Evolutionary conservation across 2,888 invertebrate species (phyloP).

Genomic region (Tenthredo scrophulariae): DNA sequence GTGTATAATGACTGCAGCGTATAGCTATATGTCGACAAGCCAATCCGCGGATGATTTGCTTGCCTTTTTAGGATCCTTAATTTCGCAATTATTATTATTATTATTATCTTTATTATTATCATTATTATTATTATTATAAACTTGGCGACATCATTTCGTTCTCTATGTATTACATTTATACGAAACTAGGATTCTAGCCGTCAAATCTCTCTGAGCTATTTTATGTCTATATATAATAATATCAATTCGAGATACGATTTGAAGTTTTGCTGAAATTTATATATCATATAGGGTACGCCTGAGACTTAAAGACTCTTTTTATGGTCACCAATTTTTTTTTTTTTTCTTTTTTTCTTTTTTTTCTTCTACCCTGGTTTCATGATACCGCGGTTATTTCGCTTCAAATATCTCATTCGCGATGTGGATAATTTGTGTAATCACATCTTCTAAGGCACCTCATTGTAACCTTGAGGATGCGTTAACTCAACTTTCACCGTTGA

Average conservation of each 20-base stretch:
- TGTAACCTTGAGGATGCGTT: conserved; percentile 70
- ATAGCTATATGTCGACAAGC: too few relatives aligned
- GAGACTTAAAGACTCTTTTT: too few relatives aligned
- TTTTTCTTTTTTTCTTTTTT: background rate
- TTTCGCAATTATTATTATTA: conserved; percentile 18
- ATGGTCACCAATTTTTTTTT: background rate
- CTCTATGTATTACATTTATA: background rate
- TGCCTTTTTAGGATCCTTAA: conserved; percentile 34
- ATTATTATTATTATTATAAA: background rate
- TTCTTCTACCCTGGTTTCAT: background rate
- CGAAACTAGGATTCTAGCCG: background rate
- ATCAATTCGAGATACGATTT: background rate
- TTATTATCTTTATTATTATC: background rate
- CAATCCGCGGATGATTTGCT: background rate
- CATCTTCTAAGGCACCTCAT: conserved; percentile 15
- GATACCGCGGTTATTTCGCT: background rate
- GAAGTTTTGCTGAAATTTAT: background rate
- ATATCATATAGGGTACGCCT: background rate
- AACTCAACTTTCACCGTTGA: conserved; percentile 70
- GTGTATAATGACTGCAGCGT: background rate
- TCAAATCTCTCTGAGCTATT: too few relatives aligned
- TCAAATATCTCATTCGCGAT: conserved; percentile 27
- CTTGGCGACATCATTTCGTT: conserved; percentile 10
- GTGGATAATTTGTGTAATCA: conserved; percentile 41
- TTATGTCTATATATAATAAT: too few relatives aligned